These are phyloP conservation scores for Botia almorhae DNA, from an alignment of 2,797 vertebrate species.

Conservation along the genomic window DNA sequence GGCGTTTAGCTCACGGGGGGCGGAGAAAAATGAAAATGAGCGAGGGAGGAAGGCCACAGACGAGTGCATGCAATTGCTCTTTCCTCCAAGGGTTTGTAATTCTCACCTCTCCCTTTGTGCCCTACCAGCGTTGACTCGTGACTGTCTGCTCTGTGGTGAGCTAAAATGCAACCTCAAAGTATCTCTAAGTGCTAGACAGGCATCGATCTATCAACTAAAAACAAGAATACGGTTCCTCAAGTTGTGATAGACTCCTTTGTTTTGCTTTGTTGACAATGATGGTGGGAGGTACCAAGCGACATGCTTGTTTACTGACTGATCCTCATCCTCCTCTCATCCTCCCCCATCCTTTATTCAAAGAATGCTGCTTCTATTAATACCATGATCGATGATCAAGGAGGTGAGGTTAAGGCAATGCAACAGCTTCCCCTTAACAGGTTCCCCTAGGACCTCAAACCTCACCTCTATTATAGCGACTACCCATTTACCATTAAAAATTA, in stretches of 20 bases:
- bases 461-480: neutral
- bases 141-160: constrained; percentile 21
- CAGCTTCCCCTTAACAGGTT: constrained; percentile 44
- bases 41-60: constrained; percentile 28
- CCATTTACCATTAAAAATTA: neutral
- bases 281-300: neutral
- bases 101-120: constrained; percentile 23
- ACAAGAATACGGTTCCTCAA: neutral
- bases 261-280: constrained; percentile 18
- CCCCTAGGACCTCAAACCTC: constrained; percentile 55
- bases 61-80: constrained; percentile 31
- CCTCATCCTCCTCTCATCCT: constrained; percentile 14
- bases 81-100: constrained; percentile 28
- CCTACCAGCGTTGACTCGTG: constrained; percentile 6
- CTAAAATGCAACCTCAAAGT: constrained; percentile 1
- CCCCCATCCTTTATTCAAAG: constrained; percentile 70
- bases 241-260: constrained; percentile 11
- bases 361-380: constrained; percentile 72
- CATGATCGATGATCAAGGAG: constrained; percentile 69
- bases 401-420: constrained; percentile 63
- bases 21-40: constrained; percentile 54
- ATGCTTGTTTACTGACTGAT: constrained; percentile 11
- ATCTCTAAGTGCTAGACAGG: neutral
- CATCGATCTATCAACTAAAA: constrained; percentile 17
- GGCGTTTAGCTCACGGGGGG: constrained; percentile 59